Evolutionary conservation across 2,888 invertebrate genomes (phyloP).

Genomic region (Pyrocoelia pectoralis): DNA sequence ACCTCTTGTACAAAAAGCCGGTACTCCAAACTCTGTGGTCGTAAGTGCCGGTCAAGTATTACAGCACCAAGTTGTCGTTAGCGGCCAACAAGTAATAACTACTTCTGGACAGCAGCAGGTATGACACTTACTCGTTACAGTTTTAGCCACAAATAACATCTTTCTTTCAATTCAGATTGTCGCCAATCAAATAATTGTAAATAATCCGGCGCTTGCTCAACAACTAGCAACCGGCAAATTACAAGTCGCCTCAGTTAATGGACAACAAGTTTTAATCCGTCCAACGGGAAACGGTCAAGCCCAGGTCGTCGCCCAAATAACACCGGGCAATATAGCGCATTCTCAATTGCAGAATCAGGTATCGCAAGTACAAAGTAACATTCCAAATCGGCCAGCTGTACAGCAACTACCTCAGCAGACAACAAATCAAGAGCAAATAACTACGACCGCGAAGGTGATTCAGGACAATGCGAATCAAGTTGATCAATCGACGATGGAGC

Average conservation of each 20-base stretch:
- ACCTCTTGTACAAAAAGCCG: constrained; percentile 58
- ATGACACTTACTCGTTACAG: background rate
- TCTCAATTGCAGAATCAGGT: constrained; percentile 32
- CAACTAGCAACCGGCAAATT: constrained; percentile 85
- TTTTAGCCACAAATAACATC: too few relatives aligned
- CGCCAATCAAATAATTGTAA: constrained; percentile 77
- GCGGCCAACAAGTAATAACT: constrained; percentile 56
- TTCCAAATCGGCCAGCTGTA: constrained; percentile 33
- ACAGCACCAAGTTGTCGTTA: constrained; percentile 53
- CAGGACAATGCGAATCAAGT: constrained; percentile 52
- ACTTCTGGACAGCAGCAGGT: constrained; percentile 61
- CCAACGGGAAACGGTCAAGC: constrained; percentile 81
- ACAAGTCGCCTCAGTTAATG: constrained; percentile 84
- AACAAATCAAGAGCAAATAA: background rate
- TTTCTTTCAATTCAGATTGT: constrained; percentile 59
- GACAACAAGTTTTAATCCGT: constrained; percentile 84
- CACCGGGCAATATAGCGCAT: constrained; percentile 52
- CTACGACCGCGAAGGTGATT: constrained; percentile 57
- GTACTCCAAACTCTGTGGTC: constrained; percentile 53
- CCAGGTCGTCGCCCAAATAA: constrained; percentile 79
- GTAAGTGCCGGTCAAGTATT: constrained; percentile 57
- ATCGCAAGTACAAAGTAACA: constrained; percentile 12
- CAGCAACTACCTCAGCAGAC: constrained; percentile 31
- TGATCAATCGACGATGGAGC: constrained; percentile 69
- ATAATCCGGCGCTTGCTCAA: constrained; percentile 79